Conservation (phyloP, 1,140 invertebrate genomes). For the Aphidius ervi region DNA sequence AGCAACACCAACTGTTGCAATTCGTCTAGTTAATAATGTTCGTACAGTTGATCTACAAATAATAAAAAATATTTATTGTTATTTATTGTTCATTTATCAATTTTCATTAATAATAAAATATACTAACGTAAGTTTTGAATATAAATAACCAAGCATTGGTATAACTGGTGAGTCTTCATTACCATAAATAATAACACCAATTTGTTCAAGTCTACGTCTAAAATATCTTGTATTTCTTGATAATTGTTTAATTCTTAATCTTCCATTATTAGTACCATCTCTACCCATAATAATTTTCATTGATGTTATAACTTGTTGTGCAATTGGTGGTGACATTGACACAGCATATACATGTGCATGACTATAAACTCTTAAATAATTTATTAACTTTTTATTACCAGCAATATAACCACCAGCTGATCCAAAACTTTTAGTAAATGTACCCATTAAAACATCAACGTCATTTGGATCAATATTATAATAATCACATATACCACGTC, state of each 20-base stretch:
- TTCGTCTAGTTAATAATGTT: slow-evolving; percentile 72
- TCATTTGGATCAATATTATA: slow-evolving; percentile 76
- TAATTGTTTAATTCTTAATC: slow-evolving; percentile 69
- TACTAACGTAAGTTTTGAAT: slow-evolving; percentile 71
- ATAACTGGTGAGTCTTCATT: slow-evolving; percentile 96
- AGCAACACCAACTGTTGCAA: slow-evolving; percentile 93
- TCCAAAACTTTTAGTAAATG: slow-evolving; percentile 93
- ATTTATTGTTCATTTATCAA: too few relatives aligned
- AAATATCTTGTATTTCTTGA: slow-evolving; percentile 86
- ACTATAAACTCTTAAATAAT: slow-evolving; percentile 74
- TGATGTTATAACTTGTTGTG: slow-evolving; percentile 84
- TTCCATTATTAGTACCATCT: slow-evolving; percentile 74
- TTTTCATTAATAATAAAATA: too few relatives aligned
- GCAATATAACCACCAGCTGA: slow-evolving; percentile 96
- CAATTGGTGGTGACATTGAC: slow-evolving; percentile 86
- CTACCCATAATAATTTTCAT: slow-evolving; percentile 87
- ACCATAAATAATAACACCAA: slow-evolving; percentile 93
- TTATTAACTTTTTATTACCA: slow-evolving; percentile 77
- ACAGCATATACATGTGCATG: slow-evolving; percentile 85
- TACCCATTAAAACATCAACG: slow-evolving; percentile 97
- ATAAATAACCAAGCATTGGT: slow-evolving; percentile 90
- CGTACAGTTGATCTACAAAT: slow-evolving; percentile 66
- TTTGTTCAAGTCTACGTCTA: slow-evolving; percentile 76
- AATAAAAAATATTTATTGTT: too few relatives aligned
- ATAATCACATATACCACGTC: slow-evolving; percentile 87